Conservation (phyloP, 2,797 vertebrate genomes). For the Sphaeramia orbicularis region DNA sequence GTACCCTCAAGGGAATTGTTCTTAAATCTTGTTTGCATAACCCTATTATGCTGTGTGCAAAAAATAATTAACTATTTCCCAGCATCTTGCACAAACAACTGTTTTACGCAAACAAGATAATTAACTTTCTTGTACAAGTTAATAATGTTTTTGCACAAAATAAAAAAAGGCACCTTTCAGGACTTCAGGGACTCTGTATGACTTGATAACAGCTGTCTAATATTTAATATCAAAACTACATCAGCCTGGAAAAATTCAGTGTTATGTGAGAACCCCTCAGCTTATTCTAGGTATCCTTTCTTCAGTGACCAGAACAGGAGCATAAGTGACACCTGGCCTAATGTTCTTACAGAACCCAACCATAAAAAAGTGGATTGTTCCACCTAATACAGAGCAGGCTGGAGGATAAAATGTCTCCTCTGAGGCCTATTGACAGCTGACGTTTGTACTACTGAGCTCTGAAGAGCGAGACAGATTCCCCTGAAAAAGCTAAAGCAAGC, state of each 20-base stretch:
- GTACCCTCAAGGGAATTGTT: no score
- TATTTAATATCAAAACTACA: no score
- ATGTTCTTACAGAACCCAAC: conserved; percentile 28
- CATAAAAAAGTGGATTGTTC: conserved; percentile 52
- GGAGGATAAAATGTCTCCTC: conserved; percentile 56
- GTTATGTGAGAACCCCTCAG: conserved; percentile 6
- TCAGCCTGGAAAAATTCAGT: not conserved
- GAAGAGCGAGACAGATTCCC: conserved; percentile 30
- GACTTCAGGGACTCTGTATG: no score
- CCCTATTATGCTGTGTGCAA: no score
- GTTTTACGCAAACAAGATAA: no score
- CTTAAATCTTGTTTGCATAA: no score
- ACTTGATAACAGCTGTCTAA: no score
- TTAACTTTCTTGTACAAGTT: no score
- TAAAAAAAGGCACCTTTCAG: no score
- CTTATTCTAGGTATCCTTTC: conserved; percentile 6
- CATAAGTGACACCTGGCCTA: conserved; percentile 45
- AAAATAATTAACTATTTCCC: no score
- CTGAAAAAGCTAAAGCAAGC: conserved; percentile 35
- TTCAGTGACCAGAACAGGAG: conserved; percentile 20
- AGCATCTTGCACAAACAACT: no score
- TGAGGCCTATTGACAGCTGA: conserved; percentile 40
- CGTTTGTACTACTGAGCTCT: conserved; percentile 25
- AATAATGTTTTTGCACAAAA: no score
- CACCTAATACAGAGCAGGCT: conserved; percentile 25